phyloP scores from a whole-genome alignment of 2,113 vertebrate genomes.

The Galemys pyrenaicus region DNA sequence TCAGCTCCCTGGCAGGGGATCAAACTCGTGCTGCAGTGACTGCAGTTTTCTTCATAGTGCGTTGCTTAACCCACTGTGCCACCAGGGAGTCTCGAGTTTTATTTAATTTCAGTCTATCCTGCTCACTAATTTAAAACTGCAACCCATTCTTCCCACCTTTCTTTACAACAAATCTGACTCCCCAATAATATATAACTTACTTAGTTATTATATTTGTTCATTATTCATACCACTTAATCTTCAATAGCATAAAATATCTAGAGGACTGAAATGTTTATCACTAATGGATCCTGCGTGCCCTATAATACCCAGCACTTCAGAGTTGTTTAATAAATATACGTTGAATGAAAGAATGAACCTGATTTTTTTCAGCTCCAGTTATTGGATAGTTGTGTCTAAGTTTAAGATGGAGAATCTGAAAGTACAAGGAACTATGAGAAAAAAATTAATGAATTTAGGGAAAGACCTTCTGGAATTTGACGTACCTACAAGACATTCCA shows the following conservation, averaged over 20 bases:
- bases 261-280: not conserved
- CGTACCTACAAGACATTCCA: not conserved
- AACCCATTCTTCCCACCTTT: not conserved
- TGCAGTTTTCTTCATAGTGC: no score
- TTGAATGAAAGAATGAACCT: not conserved
- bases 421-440: not conserved
- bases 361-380: not conserved
- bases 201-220: not conserved
- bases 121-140: not conserved
- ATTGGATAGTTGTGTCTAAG: not conserved
- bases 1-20: no score
- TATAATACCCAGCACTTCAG: not conserved
- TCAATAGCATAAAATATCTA: not conserved
- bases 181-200: not conserved
- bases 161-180: not conserved
- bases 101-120: not conserved
- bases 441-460: not conserved
- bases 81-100: no score
- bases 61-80: no score
- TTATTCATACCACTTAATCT: not conserved
- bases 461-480: not conserved
- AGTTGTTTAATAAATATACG: slow-evolving; percentile 1
- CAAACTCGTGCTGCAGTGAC: no score
- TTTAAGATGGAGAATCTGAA: not conserved
- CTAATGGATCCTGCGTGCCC: not conserved